Conservation (phyloP, 53 echinoderm and acorn worm species). For the Holothuria leucospilota region DNA sequence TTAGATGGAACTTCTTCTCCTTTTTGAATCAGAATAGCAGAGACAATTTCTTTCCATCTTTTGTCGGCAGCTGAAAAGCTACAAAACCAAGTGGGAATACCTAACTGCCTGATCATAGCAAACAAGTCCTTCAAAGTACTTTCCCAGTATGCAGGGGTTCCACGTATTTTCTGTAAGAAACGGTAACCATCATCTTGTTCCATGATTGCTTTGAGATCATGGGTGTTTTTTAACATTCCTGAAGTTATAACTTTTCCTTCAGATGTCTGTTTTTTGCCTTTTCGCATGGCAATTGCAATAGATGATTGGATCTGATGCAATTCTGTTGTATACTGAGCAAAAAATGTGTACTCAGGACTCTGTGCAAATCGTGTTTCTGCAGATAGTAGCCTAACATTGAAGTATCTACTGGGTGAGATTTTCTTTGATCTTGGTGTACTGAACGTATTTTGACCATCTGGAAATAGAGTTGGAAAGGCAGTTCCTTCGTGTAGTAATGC, state of each 20-base stretch:
- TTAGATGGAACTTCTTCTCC: constrained; percentile 54
- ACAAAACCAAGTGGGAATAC: constrained; percentile 67
- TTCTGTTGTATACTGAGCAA: constrained; percentile 79
- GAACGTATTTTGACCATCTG: constrained; percentile 66
- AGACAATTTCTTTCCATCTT: constrained; percentile 63
- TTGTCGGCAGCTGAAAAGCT: constrained; percentile 66
- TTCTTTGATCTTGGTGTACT: constrained; percentile 58
- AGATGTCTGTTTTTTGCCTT: constrained; percentile 48
- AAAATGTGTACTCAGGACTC: constrained; percentile 71
- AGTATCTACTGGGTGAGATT: constrained; percentile 69
- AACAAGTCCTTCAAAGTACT: constrained; percentile 65
- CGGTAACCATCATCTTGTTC: constrained; percentile 53
- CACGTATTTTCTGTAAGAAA: constrained; percentile 67
- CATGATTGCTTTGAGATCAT: constrained; percentile 52
- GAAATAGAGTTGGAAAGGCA: constrained; percentile 75
- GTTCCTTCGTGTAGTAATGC: constrained; percentile 62
- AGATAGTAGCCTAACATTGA: constrained; percentile 67
- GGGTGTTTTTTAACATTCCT: constrained; percentile 48
- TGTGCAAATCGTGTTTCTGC: constrained; percentile 74
- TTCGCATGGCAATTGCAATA: constrained; percentile 74
- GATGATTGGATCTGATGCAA: constrained; percentile 69
- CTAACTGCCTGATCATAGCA: constrained; percentile 71
- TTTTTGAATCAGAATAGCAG: constrained; percentile 45
- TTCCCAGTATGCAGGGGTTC: constrained; percentile 74
- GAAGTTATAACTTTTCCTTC: constrained; percentile 42